A percentile compares a stretch with the other conserved stretches of the same genome.
Evolutionary conservation across 53 echinoderm and acorn worm genomes (phyloP).

Genomic region (Crossaster papposus): DNA sequence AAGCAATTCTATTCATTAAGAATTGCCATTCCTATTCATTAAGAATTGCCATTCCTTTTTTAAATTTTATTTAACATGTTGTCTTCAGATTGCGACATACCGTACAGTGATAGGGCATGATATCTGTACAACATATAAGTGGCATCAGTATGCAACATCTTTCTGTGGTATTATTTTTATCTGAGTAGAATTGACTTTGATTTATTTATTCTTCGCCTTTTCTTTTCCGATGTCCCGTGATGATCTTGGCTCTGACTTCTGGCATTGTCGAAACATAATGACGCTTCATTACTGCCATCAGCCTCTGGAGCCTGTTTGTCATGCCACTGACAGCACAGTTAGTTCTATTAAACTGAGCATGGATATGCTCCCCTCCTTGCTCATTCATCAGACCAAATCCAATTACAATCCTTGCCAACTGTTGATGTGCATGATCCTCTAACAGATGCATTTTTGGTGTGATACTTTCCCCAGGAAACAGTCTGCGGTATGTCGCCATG

Average conservation of each 20-base stretch:
- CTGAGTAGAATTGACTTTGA: no score
- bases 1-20: no score
- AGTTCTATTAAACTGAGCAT: conserved; percentile 31
- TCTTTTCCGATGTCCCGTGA: not conserved
- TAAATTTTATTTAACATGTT: no score
- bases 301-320: conserved; percentile 1
- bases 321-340: not conserved
- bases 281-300: conserved; percentile 24
- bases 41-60: no score
- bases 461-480: conserved; percentile 34
- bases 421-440: conserved; percentile 44
- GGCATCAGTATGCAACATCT: no score
- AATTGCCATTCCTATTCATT: no score
- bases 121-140: no score
- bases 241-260: conserved; percentile 10
- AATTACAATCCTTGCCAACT: conserved; percentile 33
- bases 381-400: conserved; percentile 59
- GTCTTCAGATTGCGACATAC: no score
- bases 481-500: conserved; percentile 24
- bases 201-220: conserved; percentile 31
- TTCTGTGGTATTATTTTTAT: no score
- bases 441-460: conserved; percentile 62
- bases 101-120: no score
- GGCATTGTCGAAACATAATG: conserved; percentile 13
- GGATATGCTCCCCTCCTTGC: conserved; percentile 42